These are phyloP conservation scores for Aeoliscus strigatus DNA, from an alignment of 2,797 vertebrate genomes.

Conservation along the genomic window DNA sequence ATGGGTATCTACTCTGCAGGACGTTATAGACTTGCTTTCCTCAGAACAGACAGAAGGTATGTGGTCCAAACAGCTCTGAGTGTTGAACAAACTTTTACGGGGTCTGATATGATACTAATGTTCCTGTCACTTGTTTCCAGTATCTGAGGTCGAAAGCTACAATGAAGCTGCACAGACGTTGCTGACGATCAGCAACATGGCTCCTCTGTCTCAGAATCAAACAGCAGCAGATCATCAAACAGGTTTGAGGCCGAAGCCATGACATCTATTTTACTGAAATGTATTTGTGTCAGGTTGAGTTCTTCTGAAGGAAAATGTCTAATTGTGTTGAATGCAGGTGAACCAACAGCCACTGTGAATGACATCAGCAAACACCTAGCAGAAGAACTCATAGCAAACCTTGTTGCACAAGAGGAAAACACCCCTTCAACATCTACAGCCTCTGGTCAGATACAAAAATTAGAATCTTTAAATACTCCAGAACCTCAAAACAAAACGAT, in stretches of 20 bases:
- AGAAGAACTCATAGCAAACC: conserved; percentile 23
- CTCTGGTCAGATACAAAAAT: conserved; percentile 7
- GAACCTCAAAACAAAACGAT: conserved; percentile 7
- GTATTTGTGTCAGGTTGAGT: background rate
- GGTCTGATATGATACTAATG: background rate
- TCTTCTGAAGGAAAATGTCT: background rate
- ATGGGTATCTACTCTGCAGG: conserved; percentile 67
- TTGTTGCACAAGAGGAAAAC: conserved; percentile 19
- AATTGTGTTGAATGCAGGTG: conserved; percentile 33
- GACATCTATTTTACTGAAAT: background rate
- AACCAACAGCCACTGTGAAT: conserved; percentile 5
- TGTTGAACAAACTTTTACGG: background rate
- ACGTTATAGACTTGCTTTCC: conserved; percentile 73
- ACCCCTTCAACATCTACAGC: background rate
- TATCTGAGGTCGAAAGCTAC: conserved; percentile 76
- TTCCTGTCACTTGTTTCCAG: conserved; percentile 32
- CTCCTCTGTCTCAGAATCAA: conserved; percentile 56
- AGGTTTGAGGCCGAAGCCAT: conserved; percentile 24
- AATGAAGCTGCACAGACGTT: conserved; percentile 91
- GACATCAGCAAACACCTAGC: conserved; percentile 26
- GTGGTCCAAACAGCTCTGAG: conserved; percentile 31
- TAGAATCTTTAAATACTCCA: background rate
- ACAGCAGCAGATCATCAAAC: conserved; percentile 2
- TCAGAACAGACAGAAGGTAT: conserved; percentile 79
- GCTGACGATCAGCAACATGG: conserved; percentile 82